Conservation (phyloP, 2,888 invertebrate genomes). For the Enoplolaimus lenunculus region DNA sequence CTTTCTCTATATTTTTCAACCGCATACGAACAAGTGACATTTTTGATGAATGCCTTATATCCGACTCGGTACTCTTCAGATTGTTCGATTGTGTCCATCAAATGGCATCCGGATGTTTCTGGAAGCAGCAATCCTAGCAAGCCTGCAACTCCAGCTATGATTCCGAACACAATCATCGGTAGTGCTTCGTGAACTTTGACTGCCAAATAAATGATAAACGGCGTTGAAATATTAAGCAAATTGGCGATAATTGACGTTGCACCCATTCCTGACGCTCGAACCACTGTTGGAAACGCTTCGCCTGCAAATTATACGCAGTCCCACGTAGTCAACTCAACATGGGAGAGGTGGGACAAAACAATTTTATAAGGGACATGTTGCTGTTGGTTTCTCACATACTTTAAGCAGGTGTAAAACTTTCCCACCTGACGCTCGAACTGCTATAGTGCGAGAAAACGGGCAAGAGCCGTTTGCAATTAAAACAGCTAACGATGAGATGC, state of each 20-base stretch:
- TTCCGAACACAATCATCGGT: constrained; percentile 4
- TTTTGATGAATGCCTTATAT: background rate
- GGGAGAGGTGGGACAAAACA: no score
- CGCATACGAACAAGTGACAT: background rate
- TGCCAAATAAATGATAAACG: background rate
- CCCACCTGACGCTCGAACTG: no score
- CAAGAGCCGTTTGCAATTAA: no score
- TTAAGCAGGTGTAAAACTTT: no score
- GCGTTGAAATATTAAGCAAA: constrained; percentile 5
- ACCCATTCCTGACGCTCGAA: constrained; percentile 5
- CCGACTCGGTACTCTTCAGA: background rate
- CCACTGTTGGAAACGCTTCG: background rate
- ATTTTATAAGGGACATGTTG: no score
- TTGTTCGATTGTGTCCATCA: constrained; percentile 1
- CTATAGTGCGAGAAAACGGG: no score
- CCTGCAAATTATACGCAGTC: background rate
- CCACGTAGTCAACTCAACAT: no score
- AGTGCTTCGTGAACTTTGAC: background rate
- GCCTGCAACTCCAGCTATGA: background rate
- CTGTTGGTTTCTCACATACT: no score
- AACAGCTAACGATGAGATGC: no score
- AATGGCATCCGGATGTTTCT: background rate
- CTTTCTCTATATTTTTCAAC: no score
- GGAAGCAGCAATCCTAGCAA: background rate
- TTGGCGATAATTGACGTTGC: background rate